A percentile compares a stretch with the other conserved stretches of the same genome.
phyloP scores from a whole-genome alignment of 2,113 vertebrate species.

The Nerophis ophidion region DNA sequence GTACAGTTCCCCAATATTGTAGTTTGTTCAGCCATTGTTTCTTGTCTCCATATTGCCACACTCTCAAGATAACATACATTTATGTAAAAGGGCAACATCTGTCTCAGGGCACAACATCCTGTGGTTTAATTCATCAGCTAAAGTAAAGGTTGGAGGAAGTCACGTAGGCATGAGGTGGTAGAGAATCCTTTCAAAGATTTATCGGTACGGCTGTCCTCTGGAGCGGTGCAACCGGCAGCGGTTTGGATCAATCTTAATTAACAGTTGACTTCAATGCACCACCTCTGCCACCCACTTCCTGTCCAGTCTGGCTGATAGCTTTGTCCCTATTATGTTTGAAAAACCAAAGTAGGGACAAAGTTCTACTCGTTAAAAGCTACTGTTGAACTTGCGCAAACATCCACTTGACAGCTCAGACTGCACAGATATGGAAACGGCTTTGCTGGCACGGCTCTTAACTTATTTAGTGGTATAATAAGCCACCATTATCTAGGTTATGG shows the following conservation, averaged over 20 bases:
- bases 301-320: slow-evolving; percentile 12
- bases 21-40: too few relatives aligned
- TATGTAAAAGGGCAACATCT: not conserved
- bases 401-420: not conserved
- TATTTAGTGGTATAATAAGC: not conserved
- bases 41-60: too few relatives aligned
- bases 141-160: slow-evolving; percentile 5
- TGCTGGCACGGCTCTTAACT: not conserved
- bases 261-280: slow-evolving; percentile 24
- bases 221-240: slow-evolving; percentile 18
- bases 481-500: not conserved
- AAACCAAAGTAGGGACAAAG: slow-evolving; percentile 1
- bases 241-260: slow-evolving; percentile 54
- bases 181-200: slow-evolving; percentile 45
- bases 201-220: slow-evolving; percentile 27
- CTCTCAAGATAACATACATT: not conserved
- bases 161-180: not conserved
- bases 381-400: slow-evolving; percentile 5
- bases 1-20: too few relatives aligned
- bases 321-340: slow-evolving; percentile 20
- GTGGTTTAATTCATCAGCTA: not conserved
- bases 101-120: slow-evolving; percentile 2
- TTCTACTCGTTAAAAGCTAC: slow-evolving; percentile 15
- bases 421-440: not conserved
- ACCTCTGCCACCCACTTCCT: slow-evolving; percentile 20